These are phyloP conservation scores for Drosophila nasuta DNA, from an alignment of 1,140 invertebrate species.

Conservation along the genomic window DNA sequence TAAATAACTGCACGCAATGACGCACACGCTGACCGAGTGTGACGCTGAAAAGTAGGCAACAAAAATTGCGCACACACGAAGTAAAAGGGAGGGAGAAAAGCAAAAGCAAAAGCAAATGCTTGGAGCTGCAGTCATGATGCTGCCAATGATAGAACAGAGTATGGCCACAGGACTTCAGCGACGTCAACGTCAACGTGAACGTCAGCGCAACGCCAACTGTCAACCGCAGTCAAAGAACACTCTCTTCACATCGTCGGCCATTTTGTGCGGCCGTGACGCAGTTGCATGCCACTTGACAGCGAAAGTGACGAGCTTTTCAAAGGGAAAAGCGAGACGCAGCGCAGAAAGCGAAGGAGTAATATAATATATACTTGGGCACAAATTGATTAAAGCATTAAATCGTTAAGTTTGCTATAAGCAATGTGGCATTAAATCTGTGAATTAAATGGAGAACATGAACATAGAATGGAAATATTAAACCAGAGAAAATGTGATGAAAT, in stretches of 20 bases:
- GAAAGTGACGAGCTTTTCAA: conserved; percentile 34
- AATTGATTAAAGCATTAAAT: conserved; percentile 14
- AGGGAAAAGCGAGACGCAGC: background rate
- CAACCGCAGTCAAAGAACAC: conserved; percentile 27
- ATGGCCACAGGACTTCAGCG: background rate
- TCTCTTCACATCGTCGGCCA: conserved; percentile 26
- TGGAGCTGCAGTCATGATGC: conserved; percentile 1
- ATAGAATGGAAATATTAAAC: background rate
- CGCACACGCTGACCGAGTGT: background rate
- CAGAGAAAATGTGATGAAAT: background rate
- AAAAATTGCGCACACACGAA: conserved; percentile 6
- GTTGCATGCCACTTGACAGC: conserved; percentile 32
- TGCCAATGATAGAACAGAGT: conserved; percentile 14
- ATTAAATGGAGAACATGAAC: background rate
- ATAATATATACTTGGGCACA: no score
- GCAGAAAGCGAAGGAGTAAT: background rate
- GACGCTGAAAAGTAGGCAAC: conserved; percentile 39
- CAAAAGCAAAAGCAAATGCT: background rate
- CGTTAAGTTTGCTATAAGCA: background rate
- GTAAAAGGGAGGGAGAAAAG: background rate
- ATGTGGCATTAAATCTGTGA: background rate
- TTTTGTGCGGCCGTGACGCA: conserved; percentile 24
- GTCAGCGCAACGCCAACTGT: conserved; percentile 19
- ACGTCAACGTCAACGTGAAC: conserved; percentile 12
- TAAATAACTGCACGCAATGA: conserved; percentile 9